Evolutionary conservation across 2,888 invertebrate genomes (phyloP).

Genomic region (Dasypogon diadema): DNA sequence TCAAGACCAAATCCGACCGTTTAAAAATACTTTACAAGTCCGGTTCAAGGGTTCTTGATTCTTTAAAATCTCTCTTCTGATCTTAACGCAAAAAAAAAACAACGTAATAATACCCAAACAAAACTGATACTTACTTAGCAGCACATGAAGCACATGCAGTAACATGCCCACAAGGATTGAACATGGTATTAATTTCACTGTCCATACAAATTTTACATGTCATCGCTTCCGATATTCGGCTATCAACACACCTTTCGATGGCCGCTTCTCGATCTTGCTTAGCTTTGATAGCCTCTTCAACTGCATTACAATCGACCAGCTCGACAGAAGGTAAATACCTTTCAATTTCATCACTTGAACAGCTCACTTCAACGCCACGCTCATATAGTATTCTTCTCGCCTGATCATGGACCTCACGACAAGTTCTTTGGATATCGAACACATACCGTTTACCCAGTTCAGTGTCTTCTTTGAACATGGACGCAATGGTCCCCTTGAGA

Average conservation of each 20-base stretch:
- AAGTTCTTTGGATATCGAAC: constrained; percentile 89
- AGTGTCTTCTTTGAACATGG: constrained; percentile 90
- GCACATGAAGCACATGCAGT: constrained; percentile 85
- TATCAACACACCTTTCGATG: constrained; percentile 67
- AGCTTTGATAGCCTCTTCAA: constrained; percentile 65
- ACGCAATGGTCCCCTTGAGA: constrained; percentile 89
- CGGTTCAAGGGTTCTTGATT: no score
- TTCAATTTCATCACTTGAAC: constrained; percentile 59
- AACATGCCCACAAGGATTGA: constrained; percentile 91
- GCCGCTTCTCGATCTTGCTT: constrained; percentile 66
- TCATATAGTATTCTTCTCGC: constrained; percentile 81
- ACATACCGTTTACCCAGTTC: constrained; percentile 90
- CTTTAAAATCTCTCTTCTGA: no score
- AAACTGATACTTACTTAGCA: constrained; percentile 69
- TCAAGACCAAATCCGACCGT: no score
- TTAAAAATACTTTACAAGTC: no score
- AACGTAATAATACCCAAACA: no score
- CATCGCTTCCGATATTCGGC: constrained; percentile 75
- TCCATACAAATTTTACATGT: constrained; percentile 93
- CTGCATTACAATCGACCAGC: constrained; percentile 59
- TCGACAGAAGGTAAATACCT: constrained; percentile 59
- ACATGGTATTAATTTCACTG: constrained; percentile 81
- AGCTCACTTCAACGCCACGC: constrained; percentile 65
- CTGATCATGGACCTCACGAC: constrained; percentile 90
- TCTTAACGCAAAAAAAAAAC: no score